Percentiles rank a stretch among this genome's conserved stretches.
These are phyloP conservation scores for Chanos chanos DNA, from an alignment of 2,797 vertebrate genomes.

Conservation along the genomic window DNA sequence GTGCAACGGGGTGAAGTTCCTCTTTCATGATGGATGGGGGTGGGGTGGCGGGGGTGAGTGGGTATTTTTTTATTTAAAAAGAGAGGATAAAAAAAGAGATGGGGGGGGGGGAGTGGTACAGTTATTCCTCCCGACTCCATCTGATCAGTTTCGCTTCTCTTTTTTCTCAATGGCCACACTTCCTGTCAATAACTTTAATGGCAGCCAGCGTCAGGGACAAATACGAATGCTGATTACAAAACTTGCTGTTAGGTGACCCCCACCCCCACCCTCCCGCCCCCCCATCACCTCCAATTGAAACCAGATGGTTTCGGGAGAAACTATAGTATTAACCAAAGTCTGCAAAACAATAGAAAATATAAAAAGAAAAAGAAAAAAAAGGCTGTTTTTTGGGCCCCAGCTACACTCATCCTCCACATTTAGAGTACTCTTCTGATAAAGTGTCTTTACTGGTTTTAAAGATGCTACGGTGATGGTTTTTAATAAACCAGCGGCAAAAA, in stretches of 20 bases:
- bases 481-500: too few relatives aligned
- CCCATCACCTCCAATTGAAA: conserved; percentile 16
- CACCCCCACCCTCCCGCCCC: too few relatives aligned
- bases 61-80: conserved; percentile 6
- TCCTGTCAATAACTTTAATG: conserved; percentile 35
- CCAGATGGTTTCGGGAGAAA: conserved; percentile 26
- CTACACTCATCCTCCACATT: too few relatives aligned
- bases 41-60: not conserved
- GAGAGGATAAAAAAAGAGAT: conserved; percentile 34
- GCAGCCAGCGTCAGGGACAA: not conserved
- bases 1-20: too few relatives aligned
- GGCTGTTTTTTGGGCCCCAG: too few relatives aligned
- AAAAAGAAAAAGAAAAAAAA: not conserved
- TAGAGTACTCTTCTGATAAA: too few relatives aligned
- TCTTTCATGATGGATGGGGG: not conserved
- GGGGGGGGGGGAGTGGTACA: conserved; percentile 7
- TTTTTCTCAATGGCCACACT: conserved; percentile 42
- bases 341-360: not conserved
- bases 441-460: too few relatives aligned
- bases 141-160: conserved; percentile 47
- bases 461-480: too few relatives aligned
- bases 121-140: conserved; percentile 32
- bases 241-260: not conserved
- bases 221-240: conserved; percentile 12
- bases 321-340: not conserved